phyloP scores from a whole-genome alignment of 1,140 invertebrate species.

The Papilio glaucus region DNA sequence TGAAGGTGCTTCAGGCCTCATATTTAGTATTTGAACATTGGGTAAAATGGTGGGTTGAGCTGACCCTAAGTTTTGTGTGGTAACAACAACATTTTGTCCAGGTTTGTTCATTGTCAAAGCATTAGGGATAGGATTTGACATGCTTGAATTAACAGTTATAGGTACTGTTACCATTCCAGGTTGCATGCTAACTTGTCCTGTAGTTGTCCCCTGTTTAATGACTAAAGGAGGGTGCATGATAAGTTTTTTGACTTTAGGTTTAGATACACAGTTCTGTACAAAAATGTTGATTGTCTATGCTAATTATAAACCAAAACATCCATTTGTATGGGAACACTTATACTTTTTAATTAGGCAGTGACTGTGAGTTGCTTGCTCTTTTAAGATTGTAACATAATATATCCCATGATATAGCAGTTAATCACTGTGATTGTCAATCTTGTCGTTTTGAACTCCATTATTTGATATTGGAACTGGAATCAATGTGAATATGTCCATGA shows the following conservation, averaged over 20 bases:
- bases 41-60: conserved; percentile 86
- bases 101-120: conserved; percentile 83
- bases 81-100: conserved; percentile 82
- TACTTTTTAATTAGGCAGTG: conserved; percentile 63
- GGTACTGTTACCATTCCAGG: conserved; percentile 88
- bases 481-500: conserved; percentile 84
- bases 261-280: conserved; percentile 61
- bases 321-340: no score
- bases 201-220: conserved; percentile 86
- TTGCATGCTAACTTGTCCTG: conserved; percentile 84
- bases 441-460: conserved; percentile 68
- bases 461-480: conserved; percentile 60
- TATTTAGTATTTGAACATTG: conserved; percentile 94
- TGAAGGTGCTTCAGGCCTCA: conserved; percentile 88
- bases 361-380: conserved; percentile 43
- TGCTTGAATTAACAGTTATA: conserved; percentile 86
- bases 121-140: conserved; percentile 76
- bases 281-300: no score
- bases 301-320: no score
- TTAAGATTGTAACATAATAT: conserved; percentile 44
- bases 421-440: conserved; percentile 56
- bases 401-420: no score
- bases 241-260: conserved; percentile 83
- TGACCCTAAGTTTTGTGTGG: conserved; percentile 84
- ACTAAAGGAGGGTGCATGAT: conserved; percentile 87